Conservation (phyloP, 2,888 invertebrate genomes). For the Polyploca ridens region DNA sequence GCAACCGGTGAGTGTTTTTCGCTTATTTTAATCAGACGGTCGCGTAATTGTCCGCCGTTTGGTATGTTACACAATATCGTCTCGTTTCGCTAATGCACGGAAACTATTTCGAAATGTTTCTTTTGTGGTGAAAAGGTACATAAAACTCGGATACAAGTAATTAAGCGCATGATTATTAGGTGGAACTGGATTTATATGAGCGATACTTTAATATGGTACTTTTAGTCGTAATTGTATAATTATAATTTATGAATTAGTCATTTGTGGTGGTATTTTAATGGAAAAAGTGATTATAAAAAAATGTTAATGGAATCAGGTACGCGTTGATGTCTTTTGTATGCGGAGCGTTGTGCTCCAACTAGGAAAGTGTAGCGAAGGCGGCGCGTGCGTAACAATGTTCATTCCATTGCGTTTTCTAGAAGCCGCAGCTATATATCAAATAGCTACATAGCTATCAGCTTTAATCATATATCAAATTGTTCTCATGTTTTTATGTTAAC, state of each 20-base stretch:
- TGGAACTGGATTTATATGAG: constrained; percentile 31
- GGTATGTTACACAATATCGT: constrained; percentile 54
- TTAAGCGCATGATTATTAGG: constrained; percentile 28
- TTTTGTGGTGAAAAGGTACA: constrained; percentile 28
- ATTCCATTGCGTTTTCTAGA: constrained; percentile 6
- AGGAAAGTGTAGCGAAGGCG: constrained; percentile 18
- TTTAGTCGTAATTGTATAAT: constrained; percentile 24
- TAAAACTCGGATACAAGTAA: constrained; percentile 8
- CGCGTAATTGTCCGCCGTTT: constrained; percentile 57
- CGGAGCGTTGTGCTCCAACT: constrained; percentile 30
- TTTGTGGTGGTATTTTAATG: constrained; percentile 24
- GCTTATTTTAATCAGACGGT: constrained; percentile 67
- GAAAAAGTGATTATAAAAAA: constrained; percentile 17
- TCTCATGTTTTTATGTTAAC: not conserved
- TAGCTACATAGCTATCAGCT: too few species aligned
- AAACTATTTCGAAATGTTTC: constrained; percentile 48
- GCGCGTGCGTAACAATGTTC: not conserved
- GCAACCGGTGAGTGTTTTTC: constrained; percentile 76
- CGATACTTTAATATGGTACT: constrained; percentile 23
- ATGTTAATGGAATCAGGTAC: constrained; percentile 30
- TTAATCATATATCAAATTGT: not conserved
- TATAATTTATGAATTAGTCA: constrained; percentile 17
- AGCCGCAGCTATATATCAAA: not conserved
- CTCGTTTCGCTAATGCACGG: constrained; percentile 55
- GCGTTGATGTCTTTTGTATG: constrained; percentile 78